phyloP scores from a whole-genome alignment of 2,797 vertebrate genomes.

The Octomys mimax region DNA sequence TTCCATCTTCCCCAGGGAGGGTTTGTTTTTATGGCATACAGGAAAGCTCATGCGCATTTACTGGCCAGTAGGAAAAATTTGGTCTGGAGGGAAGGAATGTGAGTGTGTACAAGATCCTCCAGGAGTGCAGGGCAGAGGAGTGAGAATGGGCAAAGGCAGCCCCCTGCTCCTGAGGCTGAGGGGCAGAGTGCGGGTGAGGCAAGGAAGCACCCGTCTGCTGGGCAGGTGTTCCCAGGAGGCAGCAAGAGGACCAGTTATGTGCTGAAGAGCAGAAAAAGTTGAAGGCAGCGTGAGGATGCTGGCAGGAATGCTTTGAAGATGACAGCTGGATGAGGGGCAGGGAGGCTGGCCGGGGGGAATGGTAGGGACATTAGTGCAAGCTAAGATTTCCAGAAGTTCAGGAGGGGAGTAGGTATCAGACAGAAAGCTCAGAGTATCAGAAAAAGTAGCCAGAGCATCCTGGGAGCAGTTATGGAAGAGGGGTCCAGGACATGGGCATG shows the following conservation, averaged over 20 bases:
- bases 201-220: no score
- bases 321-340: not conserved
- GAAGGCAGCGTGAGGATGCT: not conserved
- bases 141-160: not conserved
- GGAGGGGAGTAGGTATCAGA: not conserved
- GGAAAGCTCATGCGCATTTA: not conserved
- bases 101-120: accelerated
- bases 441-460: not conserved
- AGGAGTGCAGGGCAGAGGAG: not conserved
- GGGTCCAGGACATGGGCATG: not conserved
- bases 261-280: not conserved
- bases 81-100: not conserved
- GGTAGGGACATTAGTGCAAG: not conserved
- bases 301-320: not conserved
- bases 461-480: not conserved
- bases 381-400: not conserved
- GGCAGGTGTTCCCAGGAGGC: not conserved
- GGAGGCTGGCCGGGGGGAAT: not conserved
- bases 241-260: not conserved
- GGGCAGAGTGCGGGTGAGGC: no score
- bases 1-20: not conserved
- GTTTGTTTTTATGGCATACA: not conserved
- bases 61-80: not conserved
- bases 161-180: not conserved
- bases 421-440: no score